phyloP scores from a whole-genome alignment of 2,113 vertebrate species.

The Acanthisitta chloris region DNA sequence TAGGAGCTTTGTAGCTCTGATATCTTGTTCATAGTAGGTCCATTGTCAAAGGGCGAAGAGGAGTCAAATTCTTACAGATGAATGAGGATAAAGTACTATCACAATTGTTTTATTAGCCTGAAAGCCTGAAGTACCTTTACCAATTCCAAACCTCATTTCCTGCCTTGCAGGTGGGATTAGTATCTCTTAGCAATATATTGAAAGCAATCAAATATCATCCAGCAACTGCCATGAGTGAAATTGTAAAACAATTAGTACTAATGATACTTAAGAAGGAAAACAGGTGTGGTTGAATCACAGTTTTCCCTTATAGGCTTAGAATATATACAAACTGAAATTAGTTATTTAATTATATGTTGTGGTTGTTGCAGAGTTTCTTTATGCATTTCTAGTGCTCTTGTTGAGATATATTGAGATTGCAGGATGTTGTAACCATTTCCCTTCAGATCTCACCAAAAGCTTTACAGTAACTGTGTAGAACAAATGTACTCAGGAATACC shows the following conservation, averaged over 20 bases:
- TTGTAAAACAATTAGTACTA: constrained; percentile 67
- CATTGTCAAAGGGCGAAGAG: neutral
- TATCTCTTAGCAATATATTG: constrained; percentile 40
- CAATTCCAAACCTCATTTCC: neutral
- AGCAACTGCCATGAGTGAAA: constrained; percentile 59
- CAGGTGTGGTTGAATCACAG: constrained; percentile 46
- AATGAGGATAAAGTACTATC: neutral
- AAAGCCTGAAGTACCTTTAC: neutral
- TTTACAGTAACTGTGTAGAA: neutral
- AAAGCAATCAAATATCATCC: constrained; percentile 62
- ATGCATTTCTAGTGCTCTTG: neutral
- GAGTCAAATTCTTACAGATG: neutral
- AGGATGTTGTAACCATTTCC: neutral
- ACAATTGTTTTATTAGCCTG: neutral
- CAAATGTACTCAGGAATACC: neutral
- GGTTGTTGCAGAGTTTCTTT: neutral
- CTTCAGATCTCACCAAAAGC: neutral
- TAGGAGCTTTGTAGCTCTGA: neutral
- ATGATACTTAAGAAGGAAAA: constrained; percentile 61
- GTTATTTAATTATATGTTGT: neutral
- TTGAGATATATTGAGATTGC: neutral
- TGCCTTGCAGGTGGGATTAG: neutral
- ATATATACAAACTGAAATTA: neutral
- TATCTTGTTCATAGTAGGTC: neutral
- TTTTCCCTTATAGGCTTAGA: neutral